Evolutionary conservation across 2,888 invertebrate species (phyloP), one percentile per base, ranked within the genome.

Genomic region (Drosophila lutescens): DNA sequence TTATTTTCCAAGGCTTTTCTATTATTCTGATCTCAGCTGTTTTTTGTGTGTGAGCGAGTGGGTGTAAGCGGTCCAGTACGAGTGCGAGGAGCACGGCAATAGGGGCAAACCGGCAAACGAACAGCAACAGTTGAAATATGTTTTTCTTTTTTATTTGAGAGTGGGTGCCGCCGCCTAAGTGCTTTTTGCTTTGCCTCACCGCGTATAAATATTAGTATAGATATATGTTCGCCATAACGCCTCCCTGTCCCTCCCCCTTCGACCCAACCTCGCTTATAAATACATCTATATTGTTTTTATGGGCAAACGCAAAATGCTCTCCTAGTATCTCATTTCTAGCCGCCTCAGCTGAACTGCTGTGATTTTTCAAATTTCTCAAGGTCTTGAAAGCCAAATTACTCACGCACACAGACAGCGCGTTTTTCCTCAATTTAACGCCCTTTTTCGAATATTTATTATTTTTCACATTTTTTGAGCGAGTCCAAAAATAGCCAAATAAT

Each of bases 281-380:
- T 66, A 56, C 47, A 60, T 73, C 55, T 67, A 78, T 80, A 60
- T 87, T 73, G 72, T 81, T 87, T 80, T 87, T 85, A 87, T 87
- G 82, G 82, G 68, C 72, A 80, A 88, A 80, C 56, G 58, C 58
- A 56, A 4, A 56, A 59, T 66, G 78, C 73, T 83, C 78, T 82
- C 76, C 76, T 88, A 84, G 88, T 84, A 86, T 88, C 80, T 84
- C 86, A 88, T 86, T 84, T 88, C 74, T 83, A 63, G 72, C 58
- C 56, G 43, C 66, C 53, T 43, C 72, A 67, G 76, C 74, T 67
- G 80, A 34, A 43, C 71, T 54, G 65, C 67, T 82, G 59, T 84
- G 81, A 82, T 81, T 82, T 72, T 82, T 81, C 70, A 73, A 74
- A 78, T 66, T 82, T 87, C 68, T 84, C 87, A 82, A 82, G 81